Conservation (phyloP, 1,140 invertebrate species). For the Cydia splendana region DNA sequence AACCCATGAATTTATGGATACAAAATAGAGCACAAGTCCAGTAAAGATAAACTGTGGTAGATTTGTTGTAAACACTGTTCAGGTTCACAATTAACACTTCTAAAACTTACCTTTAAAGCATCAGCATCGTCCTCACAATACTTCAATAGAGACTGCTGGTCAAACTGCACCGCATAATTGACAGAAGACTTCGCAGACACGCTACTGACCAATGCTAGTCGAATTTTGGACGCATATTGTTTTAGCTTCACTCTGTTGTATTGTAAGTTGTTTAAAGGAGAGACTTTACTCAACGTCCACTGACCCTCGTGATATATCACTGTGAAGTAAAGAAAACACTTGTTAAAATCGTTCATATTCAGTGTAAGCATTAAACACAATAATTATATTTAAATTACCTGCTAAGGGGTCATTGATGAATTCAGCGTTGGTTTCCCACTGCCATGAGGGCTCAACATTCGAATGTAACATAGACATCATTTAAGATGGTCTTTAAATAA, state of each 20-base stretch:
- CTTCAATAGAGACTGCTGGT: constrained; percentile 62
- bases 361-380: not conserved
- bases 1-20: too few relatives aligned
- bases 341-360: too few relatives aligned
- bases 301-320: constrained; percentile 70
- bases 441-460: constrained; percentile 31
- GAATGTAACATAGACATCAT: constrained; percentile 15
- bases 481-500: not conserved
- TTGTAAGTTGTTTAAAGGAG: constrained; percentile 68
- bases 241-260: constrained; percentile 69
- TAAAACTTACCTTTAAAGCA: constrained; percentile 56
- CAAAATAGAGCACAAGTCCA: not conserved
- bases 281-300: constrained; percentile 68
- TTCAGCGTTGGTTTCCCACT: not conserved
- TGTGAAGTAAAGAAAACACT: constrained; percentile 47
- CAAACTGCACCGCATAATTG: constrained; percentile 60
- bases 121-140: constrained; percentile 68
- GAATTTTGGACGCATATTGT: constrained; percentile 70
- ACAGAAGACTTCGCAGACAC: constrained; percentile 48
- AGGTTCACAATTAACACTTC: not conserved
- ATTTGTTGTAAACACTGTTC: too few relatives aligned
- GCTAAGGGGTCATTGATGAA: constrained; percentile 54
- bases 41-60: not conserved
- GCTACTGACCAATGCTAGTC: constrained; percentile 60
- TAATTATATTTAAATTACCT: constrained; percentile 41